A percentile compares a stretch with the other conserved stretches of the same genome.
These are phyloP conservation scores for Drosophila takahashii DNA, from an alignment of 1,140 invertebrate species.

Conservation along the genomic window DNA sequence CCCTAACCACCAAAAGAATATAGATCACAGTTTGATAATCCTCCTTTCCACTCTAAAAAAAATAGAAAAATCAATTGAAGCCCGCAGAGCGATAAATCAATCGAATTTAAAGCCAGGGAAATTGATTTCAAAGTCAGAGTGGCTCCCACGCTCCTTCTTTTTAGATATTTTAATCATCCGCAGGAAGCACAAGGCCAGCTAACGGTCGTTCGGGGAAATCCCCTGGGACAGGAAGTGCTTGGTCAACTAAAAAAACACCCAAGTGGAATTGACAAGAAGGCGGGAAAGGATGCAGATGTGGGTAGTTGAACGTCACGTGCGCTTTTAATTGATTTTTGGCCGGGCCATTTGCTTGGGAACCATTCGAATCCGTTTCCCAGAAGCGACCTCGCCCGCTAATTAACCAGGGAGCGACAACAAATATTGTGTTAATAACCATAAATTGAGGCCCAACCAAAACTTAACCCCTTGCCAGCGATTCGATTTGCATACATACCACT, in stretches of 20 bases:
- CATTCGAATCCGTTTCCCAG: slow-evolving; percentile 30
- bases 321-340: slow-evolving; percentile 73
- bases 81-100: slow-evolving; percentile 75
- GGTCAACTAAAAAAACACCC: slow-evolving; percentile 47
- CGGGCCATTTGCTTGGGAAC: slow-evolving; percentile 75
- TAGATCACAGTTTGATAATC: slow-evolving; percentile 53
- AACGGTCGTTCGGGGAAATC: slow-evolving; percentile 35
- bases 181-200: slow-evolving; percentile 67
- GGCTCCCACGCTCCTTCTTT: slow-evolving; percentile 59
- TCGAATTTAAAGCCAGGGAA: slow-evolving; percentile 42
- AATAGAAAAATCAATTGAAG: slow-evolving; percentile 75
- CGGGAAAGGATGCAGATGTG: slow-evolving; percentile 59
- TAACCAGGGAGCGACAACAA: slow-evolving; percentile 55
- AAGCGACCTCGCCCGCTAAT: slow-evolving; percentile 61
- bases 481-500: slow-evolving; percentile 61
- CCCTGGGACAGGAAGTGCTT: slow-evolving; percentile 63
- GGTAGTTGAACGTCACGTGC: slow-evolving; percentile 67
- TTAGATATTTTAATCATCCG: slow-evolving; percentile 12
- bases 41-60: slow-evolving; percentile 44
- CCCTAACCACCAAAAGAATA: slow-evolving; percentile 28
- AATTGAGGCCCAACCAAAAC: slow-evolving; percentile 47
- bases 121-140: slow-evolving; percentile 15
- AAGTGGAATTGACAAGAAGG: slow-evolving; percentile 24
- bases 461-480: slow-evolving; percentile 61
- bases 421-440: slow-evolving; percentile 79